A percentile compares a stretch with the other conserved stretches of the same genome.
Conservation (phyloP, 2,888 invertebrate species). For the Dorcus parallelipipedus region DNA sequence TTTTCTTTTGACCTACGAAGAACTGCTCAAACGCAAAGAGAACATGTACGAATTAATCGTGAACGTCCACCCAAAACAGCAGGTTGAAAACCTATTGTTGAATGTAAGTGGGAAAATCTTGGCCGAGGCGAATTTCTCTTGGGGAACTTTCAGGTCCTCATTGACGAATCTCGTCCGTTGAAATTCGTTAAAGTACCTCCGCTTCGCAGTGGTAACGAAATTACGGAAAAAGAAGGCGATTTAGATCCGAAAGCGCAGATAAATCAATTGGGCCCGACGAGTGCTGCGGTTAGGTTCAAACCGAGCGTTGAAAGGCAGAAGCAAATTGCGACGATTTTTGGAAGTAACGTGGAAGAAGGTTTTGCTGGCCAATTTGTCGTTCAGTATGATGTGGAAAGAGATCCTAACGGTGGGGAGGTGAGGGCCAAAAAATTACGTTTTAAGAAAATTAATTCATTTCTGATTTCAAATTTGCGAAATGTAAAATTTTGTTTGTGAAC, state of each 20-base stretch:
- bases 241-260: constrained; percentile 41
- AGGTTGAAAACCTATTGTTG: constrained; percentile 62
- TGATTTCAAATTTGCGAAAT: too few relatives aligned
- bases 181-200: constrained; percentile 61
- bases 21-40: constrained; percentile 61
- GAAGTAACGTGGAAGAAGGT: constrained; percentile 47
- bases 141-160: constrained; percentile 49
- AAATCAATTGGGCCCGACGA: constrained; percentile 30
- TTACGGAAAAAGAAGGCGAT: constrained; percentile 54
- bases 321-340: constrained; percentile 48
- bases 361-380: constrained; percentile 64
- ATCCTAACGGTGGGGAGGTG: constrained; percentile 58
- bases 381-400: constrained; percentile 65
- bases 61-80: constrained; percentile 65
- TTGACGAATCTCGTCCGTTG: constrained; percentile 62
- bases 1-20: constrained; percentile 73
- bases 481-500: too few relatives aligned
- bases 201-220: constrained; percentile 62
- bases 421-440: too few relatives aligned
- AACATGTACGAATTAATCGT: constrained; percentile 67
- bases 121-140: too few relatives aligned
- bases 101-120: constrained; percentile 36
- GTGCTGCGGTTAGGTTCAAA: constrained; percentile 52
- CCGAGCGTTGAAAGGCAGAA: constrained; percentile 60
- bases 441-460: too few relatives aligned